A percentile compares a stretch with the other conserved stretches of the same genome.
These are phyloP conservation scores for Canis aureus DNA, from an alignment of 2,113 vertebrate genomes.

Conservation along the genomic window DNA sequence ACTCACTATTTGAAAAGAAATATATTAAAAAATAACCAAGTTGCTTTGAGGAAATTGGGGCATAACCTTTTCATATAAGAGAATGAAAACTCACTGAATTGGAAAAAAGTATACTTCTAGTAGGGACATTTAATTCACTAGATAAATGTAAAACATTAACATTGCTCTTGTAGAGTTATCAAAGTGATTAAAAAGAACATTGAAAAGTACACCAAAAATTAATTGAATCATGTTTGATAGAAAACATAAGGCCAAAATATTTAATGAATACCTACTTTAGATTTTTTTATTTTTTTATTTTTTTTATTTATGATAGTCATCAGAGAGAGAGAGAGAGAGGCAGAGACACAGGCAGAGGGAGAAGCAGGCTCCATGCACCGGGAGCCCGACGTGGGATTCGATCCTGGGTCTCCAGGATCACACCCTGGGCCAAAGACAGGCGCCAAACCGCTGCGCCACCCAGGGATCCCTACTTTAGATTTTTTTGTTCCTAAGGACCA, in stretches of 20 bases:
- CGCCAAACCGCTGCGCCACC: too few species aligned
- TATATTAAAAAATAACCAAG: constrained; percentile 25
- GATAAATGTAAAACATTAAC: constrained; percentile 63
- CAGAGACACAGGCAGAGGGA: too few species aligned
- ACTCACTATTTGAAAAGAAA: constrained; percentile 39
- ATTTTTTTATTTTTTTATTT: too few species aligned
- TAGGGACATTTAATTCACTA: constrained; percentile 36
- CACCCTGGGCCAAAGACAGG: too few species aligned
- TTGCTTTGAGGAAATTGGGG: constrained; percentile 42
- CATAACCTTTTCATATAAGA: constrained; percentile 52
- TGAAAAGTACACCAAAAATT: constrained; percentile 19
- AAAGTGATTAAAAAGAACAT: constrained; percentile 57
- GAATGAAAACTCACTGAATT: constrained; percentile 40
- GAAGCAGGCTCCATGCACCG: too few species aligned
- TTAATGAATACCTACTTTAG: background rate
- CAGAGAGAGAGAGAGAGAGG: too few species aligned
- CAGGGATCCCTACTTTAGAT: too few species aligned
- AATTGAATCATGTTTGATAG: constrained; percentile 3
- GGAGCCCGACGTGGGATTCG: too few species aligned
- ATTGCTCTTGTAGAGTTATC: constrained; percentile 53
- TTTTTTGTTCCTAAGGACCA: background rate
- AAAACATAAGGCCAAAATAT: constrained; percentile 27
- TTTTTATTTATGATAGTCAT: too few species aligned
- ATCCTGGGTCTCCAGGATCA: too few species aligned
- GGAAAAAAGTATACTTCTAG: constrained; percentile 16